Base-by-base conservation (phyloP, 92 coral and sea anemone genomes). In the Phenganax subtilis region DNA sequence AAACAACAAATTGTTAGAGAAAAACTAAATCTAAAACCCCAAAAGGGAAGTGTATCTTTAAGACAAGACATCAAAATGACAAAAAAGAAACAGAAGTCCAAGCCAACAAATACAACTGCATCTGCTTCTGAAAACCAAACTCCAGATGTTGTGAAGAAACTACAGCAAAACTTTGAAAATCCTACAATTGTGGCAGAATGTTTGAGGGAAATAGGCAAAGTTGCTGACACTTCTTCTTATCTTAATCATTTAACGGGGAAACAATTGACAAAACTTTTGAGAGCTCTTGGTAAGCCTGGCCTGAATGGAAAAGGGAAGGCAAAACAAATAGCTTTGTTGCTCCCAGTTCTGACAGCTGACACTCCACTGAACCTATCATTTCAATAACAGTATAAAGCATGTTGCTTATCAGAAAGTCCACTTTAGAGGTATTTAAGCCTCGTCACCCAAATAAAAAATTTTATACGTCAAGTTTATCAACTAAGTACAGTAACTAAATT, bases 1-100 rank as follows among this genome's bases (percentile, higher is more conserved):
- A 87, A 86, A 64, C 88, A 86, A 72, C 88, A 81, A 53, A 86
- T 86, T 51, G 52, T 75, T 25, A 81, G 83, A 47, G 89, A 87
- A 57, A 78, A 87, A 60, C 54, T 87, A 10, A 57, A 56, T 71
- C 80, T 87, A 17, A 87, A 87, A 74, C 90, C 85, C 9, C 87
- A 84, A 75, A 87, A 87, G 60, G 82, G 87, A 47, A 87, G 87
- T 80, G 75, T 54, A 27, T 83, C 85, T 61, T 71, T 84, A 72
- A 56, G 84, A 66, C 59, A 82, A 79, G 89, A 87, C 9, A 65
- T 83, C 51, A 81, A 86, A 54, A 56, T 71, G 60, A 15, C 63
- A 10, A 82, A 64, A 52, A 52, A 57, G 17, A 82, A 64, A 16
- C 55, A 75, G 54, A 72, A 61, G 17, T 51, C 55, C 44, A 79